These are phyloP conservation scores for Chymomyza costata DNA, from an alignment of 1,140 invertebrate species.

Conservation along the genomic window DNA sequence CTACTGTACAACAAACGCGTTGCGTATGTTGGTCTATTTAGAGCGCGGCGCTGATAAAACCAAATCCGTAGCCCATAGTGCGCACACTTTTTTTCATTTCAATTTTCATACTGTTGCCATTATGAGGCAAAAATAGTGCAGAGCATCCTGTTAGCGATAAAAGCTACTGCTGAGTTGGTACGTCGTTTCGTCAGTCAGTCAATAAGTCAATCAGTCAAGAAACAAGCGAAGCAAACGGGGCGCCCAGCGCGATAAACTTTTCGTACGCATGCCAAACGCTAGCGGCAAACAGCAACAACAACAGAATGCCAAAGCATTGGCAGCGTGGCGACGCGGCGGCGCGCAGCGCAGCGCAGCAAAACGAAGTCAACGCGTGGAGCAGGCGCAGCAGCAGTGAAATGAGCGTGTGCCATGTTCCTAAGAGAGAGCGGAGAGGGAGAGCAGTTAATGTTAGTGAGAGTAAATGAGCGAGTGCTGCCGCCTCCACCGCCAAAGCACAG, in stretches of 20 bases:
- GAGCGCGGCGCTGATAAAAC: too few species aligned
- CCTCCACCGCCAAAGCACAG: too few species aligned
- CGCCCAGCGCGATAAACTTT: slow-evolving; percentile 25
- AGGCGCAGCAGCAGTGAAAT: too few species aligned
- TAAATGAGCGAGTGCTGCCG: slow-evolving; percentile 5
- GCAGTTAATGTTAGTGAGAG: background rate
- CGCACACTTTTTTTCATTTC: slow-evolving; percentile 7
- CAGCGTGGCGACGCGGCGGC: slow-evolving; percentile 23
- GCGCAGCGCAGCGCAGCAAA: slow-evolving; percentile 29
- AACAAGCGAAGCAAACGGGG: too few species aligned
- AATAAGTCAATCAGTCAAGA: too few species aligned
- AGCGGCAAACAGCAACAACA: slow-evolving; percentile 23
- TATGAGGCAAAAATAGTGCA: slow-evolving; percentile 27
- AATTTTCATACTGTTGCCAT: slow-evolving; percentile 5
- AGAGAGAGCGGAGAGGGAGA: background rate
- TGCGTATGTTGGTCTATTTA: too few species aligned
- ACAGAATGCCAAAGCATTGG: too few species aligned
- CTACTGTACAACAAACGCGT: too few species aligned
- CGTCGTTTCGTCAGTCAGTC: too few species aligned
- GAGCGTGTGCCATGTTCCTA: too few species aligned
- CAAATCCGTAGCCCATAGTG: too few species aligned
- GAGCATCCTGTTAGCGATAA: slow-evolving; percentile 45
- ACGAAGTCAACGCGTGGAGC: slow-evolving; percentile 23
- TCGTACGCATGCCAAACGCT: slow-evolving; percentile 13
- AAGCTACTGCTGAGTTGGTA: slow-evolving; percentile 1